Conservation (phyloP, 2,797 vertebrate species). For the Natrix natrix region DNA sequence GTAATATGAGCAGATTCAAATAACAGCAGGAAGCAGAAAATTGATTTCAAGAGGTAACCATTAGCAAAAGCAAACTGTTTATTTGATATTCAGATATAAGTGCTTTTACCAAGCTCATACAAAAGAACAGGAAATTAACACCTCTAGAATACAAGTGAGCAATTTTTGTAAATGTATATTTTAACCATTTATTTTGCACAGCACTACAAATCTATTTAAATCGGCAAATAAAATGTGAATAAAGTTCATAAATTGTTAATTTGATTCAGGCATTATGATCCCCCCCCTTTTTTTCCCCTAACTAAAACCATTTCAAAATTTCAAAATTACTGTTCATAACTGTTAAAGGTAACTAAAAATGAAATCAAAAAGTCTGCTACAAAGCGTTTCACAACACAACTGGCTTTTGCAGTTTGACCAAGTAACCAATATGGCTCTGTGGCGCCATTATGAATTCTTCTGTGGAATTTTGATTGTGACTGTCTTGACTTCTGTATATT, state of each 20-base stretch:
- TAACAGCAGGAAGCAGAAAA: constrained; percentile 34
- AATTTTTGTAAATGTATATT: constrained; percentile 22
- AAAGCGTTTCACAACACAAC: constrained; percentile 28
- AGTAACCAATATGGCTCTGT: not conserved
- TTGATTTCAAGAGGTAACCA: not conserved
- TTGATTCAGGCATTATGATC: constrained; percentile 2
- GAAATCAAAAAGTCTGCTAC: constrained; percentile 21
- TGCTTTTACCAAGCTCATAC: constrained; percentile 42
- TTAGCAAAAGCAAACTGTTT: constrained; percentile 13
- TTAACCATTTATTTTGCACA: constrained; percentile 25
- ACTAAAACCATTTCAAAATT: constrained; percentile 39
- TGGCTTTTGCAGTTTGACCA: constrained; percentile 20
- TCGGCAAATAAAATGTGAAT: not conserved
- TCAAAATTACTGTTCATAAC: constrained; percentile 34
- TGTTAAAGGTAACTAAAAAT: constrained; percentile 42
- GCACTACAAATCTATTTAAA: constrained; percentile 24
- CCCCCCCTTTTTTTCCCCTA: constrained; percentile 14
- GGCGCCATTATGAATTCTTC: constrained; percentile 80
- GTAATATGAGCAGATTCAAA: constrained; percentile 34
- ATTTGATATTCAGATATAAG: constrained; percentile 39
- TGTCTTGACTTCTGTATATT: constrained; percentile 87
- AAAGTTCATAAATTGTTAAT: constrained; percentile 26
- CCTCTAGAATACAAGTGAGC: constrained; percentile 23
- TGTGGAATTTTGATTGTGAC: constrained; percentile 85
- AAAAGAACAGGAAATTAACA: constrained; percentile 34